Conservation (phyloP, 2,888 invertebrate species). For the Drosophila formosana region DNA sequence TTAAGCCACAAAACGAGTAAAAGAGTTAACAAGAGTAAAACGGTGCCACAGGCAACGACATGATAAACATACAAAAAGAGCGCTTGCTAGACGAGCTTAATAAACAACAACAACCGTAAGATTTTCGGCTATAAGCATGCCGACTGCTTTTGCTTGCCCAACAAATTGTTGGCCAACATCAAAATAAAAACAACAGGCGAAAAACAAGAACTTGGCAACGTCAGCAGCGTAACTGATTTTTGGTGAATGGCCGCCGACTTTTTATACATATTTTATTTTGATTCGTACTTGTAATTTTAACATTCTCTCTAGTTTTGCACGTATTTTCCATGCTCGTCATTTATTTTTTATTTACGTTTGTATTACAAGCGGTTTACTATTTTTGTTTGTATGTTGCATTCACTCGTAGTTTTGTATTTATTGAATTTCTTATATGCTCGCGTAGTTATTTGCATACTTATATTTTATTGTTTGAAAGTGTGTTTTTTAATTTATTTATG, state of each 20-base stretch:
- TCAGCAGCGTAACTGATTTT: conserved; percentile 39
- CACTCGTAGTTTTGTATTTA: too few species aligned
- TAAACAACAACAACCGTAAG: conserved; percentile 13
- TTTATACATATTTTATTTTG: background rate
- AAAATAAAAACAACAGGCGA: conserved; percentile 13
- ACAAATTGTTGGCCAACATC: conserved; percentile 32
- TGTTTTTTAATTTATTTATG: too few species aligned
- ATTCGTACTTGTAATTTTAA: too few species aligned
- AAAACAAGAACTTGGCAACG: conserved; percentile 37
- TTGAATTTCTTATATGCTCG: too few species aligned
- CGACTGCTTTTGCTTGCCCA: conserved; percentile 23
- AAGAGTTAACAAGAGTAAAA: conserved; percentile 24
- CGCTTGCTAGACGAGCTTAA: conserved; percentile 19
- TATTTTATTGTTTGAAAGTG: too few species aligned
- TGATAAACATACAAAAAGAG: conserved; percentile 49
- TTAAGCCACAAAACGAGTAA: conserved; percentile 17
- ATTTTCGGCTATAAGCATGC: conserved; percentile 12
- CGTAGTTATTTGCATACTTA: too few species aligned
- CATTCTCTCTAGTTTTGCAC: background rate
- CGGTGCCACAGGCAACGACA: conserved; percentile 66
- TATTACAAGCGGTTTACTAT: too few species aligned
- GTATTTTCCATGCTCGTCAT: background rate
- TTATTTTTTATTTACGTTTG: too few species aligned
- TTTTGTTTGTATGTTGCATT: too few species aligned
- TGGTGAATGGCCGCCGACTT: conserved; percentile 25